Percentiles rank a stretch among this genome's conserved stretches.
Conservation (phyloP, 2,113 vertebrate genomes). For the Neopipo cinnamomea region DNA sequence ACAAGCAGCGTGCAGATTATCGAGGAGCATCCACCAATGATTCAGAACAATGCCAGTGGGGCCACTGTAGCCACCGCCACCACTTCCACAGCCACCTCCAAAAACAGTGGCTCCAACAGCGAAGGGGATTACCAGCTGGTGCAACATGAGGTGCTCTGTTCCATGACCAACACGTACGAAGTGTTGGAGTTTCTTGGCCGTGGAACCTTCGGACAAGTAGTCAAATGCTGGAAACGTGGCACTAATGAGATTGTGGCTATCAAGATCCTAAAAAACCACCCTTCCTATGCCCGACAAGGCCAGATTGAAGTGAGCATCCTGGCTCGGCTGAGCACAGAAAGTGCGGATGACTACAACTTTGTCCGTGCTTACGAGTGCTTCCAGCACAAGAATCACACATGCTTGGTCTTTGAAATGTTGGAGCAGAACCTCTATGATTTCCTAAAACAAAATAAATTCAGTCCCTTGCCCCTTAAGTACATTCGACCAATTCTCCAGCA, state of each 20-base stretch:
- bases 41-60: conserved; percentile 90
- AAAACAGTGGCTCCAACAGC: conserved; percentile 94
- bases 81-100: conserved; percentile 93
- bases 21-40: conserved; percentile 93
- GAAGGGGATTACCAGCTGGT: conserved; percentile 98
- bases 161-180: conserved; percentile 98
- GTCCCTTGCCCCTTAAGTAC: conserved; percentile 95
- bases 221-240: conserved; percentile 98
- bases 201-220: conserved; percentile 97
- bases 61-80: conserved; percentile 86
- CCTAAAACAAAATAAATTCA: conserved; percentile 99
- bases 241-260: conserved; percentile 99
- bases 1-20: conserved; percentile 96
- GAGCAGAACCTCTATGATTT: conserved; percentile 99
- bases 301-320: conserved; percentile 99
- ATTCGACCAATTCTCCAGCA: conserved; percentile 97
- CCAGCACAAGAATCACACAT: conserved; percentile 99
- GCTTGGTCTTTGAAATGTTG: conserved; percentile 99
- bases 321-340: conserved; percentile 95
- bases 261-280: conserved; percentile 99
- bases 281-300: conserved; percentile 94
- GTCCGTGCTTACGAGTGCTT: conserved; percentile 98
- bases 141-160: conserved; percentile 98
- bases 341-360: conserved; percentile 97
- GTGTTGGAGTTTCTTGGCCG: conserved; percentile 96